Evolutionary conservation across 2,797 vertebrate genomes (phyloP).

Genomic region (Galaxias olidus): DNA sequence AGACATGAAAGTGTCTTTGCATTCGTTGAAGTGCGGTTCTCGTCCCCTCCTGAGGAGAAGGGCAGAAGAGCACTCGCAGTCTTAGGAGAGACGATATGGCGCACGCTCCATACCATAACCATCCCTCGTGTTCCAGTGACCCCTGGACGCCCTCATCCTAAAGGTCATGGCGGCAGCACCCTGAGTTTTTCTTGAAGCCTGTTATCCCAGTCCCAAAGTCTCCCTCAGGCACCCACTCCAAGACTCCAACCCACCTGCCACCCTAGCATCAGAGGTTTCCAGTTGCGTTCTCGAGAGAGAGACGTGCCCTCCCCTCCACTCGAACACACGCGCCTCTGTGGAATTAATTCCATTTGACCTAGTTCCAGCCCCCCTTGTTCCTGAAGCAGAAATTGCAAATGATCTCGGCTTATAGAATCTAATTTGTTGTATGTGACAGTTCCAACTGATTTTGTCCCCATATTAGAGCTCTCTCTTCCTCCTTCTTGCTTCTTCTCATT

Average conservation of each 20-base stretch:
- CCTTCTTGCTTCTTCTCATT: conserved; percentile 5
- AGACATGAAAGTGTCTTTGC: conserved; percentile 23
- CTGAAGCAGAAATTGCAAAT: conserved; percentile 42
- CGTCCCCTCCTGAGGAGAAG: conserved; percentile 23
- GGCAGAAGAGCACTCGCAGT: conserved; percentile 25
- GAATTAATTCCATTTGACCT: conserved; percentile 79
- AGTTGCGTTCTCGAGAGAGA: conserved; percentile 60
- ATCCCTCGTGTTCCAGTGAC: conserved; percentile 50
- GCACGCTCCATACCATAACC: conserved; percentile 25
- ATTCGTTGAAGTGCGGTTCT: conserved; percentile 13
- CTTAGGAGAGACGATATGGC: conserved; percentile 35
- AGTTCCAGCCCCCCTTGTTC: conserved; percentile 64
- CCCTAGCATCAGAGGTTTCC: conserved; percentile 59
- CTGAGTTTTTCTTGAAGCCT: conserved; percentile 36
- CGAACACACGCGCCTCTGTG: conserved; percentile 44
- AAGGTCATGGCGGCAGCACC: conserved; percentile 55
- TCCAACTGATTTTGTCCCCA: conserved; percentile 44
- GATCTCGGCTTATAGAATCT: conserved; percentile 58
- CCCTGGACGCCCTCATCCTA: conserved; percentile 53
- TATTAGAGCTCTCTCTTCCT: conserved; percentile 34
- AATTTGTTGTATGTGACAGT: conserved; percentile 50
- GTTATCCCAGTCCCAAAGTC: conserved; percentile 14
- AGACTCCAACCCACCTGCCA: conserved; percentile 69
- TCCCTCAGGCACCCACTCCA: conserved; percentile 59
- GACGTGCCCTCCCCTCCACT: conserved; percentile 14